Conservation (phyloP, 2,888 invertebrate genomes). For the Leucoptera coffeella region DNA sequence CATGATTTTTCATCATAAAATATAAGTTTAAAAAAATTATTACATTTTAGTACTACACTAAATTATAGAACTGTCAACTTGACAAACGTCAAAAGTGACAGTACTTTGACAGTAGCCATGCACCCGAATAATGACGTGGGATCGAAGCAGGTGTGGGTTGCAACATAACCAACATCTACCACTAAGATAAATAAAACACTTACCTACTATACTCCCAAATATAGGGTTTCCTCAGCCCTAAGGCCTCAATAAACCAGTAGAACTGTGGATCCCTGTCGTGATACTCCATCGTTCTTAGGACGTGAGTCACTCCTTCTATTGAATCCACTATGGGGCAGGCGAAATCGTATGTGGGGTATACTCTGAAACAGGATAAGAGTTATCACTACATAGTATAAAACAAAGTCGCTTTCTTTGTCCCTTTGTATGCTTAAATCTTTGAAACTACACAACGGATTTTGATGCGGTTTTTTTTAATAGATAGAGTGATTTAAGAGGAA, state of each 20-base stretch:
- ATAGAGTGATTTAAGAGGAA: too few relatives aligned
- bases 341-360: slow-evolving; percentile 99
- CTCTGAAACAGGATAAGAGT: slow-evolving; percentile 48
- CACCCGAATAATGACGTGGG: slow-evolving; percentile 94
- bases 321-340: slow-evolving; percentile 99
- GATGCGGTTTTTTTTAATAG: too few relatives aligned
- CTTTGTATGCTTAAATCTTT: too few relatives aligned
- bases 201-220: slow-evolving; percentile 89
- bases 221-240: slow-evolving; percentile 81
- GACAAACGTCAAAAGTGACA: slow-evolving; percentile 45
- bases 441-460: too few relatives aligned
- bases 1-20: too few relatives aligned
- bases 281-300: slow-evolving; percentile 96
- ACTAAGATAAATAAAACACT: too few relatives aligned
- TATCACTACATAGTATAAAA: not conserved
- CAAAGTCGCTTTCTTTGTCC: too few relatives aligned
- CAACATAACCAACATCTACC: too few relatives aligned
- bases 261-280: slow-evolving; percentile 97
- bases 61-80: slow-evolving; percentile 59
- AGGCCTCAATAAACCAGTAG: slow-evolving; percentile 90
- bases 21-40: too few relatives aligned
- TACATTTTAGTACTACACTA: too few relatives aligned
- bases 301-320: slow-evolving; percentile 95
- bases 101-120: slow-evolving; percentile 59
- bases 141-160: slow-evolving; percentile 73